Evolutionary conservation across 2,113 vertebrate species (phyloP).

Genomic region (Lepus europaeus): DNA sequence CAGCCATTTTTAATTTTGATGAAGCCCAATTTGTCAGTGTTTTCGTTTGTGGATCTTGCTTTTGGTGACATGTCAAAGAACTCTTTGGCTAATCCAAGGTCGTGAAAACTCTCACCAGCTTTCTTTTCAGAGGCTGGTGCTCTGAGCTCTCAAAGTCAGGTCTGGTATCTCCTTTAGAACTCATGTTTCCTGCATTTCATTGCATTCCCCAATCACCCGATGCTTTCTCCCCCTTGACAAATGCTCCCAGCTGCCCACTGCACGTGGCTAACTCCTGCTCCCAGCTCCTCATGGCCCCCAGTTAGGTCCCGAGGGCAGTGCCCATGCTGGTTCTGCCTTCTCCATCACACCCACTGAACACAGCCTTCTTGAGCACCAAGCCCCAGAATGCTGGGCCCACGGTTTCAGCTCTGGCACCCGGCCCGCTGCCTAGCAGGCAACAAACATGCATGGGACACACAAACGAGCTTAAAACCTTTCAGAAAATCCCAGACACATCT

Average conservation of each 20-base stretch:
- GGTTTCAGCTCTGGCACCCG: not conserved
- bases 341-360: not conserved
- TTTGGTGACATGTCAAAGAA: too few relatives aligned
- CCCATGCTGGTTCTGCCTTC: not conserved
- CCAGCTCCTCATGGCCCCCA: not conserved
- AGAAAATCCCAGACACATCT: not conserved
- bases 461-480: not conserved
- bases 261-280: not conserved
- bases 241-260: not conserved
- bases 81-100: too few relatives aligned
- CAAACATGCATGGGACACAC: too few relatives aligned
- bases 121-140: too few relatives aligned
- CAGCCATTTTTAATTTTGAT: too few relatives aligned
- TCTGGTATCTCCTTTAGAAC: too few relatives aligned
- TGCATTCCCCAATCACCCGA: not conserved
- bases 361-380: not conserved
- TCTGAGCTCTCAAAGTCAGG: too few relatives aligned
- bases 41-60: too few relatives aligned
- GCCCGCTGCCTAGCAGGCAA: not conserved
- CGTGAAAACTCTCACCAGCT: too few relatives aligned
- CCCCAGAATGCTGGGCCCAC: not conserved
- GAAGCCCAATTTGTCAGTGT: too few relatives aligned
- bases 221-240: not conserved
- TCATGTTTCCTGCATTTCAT: too few relatives aligned
- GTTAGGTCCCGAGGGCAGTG: not conserved